Evolutionary conservation across 2,113 vertebrate genomes (phyloP).

Genomic region (Astur gentilis): DNA sequence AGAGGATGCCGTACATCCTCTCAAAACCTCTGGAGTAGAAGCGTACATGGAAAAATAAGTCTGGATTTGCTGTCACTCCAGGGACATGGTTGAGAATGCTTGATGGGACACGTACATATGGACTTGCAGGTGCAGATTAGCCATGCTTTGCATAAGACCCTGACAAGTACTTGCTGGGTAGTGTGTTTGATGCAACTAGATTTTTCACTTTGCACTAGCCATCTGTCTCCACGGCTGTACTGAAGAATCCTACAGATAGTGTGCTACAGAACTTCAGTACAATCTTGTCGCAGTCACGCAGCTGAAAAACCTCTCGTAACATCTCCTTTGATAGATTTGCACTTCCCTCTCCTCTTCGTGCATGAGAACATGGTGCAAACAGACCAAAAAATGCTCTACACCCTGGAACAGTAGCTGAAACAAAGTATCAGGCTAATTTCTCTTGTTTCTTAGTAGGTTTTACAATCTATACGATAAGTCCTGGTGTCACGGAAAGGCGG

Average conservation of each 20-base stretch:
- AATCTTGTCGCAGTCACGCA: neutral
- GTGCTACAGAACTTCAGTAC: neutral
- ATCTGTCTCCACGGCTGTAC: slow-evolving; percentile 26
- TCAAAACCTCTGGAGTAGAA: neutral
- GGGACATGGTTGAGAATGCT: neutral
- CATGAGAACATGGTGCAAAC: neutral
- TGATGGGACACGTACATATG: neutral
- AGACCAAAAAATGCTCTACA: neutral
- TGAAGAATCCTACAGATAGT: neutral
- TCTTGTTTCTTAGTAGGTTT: neutral
- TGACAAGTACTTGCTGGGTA: neutral
- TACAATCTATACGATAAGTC: neutral
- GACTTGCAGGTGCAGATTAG: slow-evolving; percentile 15
- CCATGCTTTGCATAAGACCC: neutral
- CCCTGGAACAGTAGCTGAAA: neutral
- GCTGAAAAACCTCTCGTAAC: neutral
- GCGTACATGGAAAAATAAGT: neutral
- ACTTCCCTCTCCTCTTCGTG: neutral
- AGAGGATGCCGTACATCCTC: neutral
- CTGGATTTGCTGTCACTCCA: neutral
- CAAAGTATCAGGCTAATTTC: neutral
- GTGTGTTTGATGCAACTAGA: neutral
- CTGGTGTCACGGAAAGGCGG: neutral
- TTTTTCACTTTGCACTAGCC: slow-evolving; percentile 36
- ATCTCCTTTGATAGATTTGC: neutral